Evolutionary conservation across 2,888 invertebrate species (phyloP).

Genomic region (Drosophila emarginata): DNA sequence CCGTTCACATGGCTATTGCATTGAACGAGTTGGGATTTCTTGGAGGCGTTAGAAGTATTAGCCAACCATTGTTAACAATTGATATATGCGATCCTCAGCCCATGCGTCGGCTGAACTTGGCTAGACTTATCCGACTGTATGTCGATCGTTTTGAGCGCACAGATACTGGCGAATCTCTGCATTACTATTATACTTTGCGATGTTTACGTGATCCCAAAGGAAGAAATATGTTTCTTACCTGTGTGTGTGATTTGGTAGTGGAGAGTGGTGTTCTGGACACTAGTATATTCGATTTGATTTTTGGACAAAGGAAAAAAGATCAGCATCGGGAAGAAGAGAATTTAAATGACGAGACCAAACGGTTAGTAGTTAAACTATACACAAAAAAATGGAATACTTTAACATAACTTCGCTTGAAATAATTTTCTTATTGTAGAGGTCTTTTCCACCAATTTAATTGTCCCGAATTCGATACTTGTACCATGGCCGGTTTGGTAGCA

Average conservation of each 20-base stretch:
- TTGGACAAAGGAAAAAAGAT: constrained; percentile 87
- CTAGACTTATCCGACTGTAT: constrained; percentile 92
- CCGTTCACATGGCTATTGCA: constrained; percentile 96
- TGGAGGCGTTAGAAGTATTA: constrained; percentile 88
- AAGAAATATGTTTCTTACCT: constrained; percentile 92
- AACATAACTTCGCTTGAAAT: too few relatives aligned
- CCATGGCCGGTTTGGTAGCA: constrained; percentile 85
- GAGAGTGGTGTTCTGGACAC: constrained; percentile 85
- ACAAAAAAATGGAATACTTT: too few relatives aligned
- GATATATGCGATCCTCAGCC: constrained; percentile 92
- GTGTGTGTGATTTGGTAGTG: constrained; percentile 91
- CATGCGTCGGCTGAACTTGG: constrained; percentile 92
- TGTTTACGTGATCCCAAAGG: constrained; percentile 90
- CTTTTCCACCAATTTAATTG: constrained; percentile 91
- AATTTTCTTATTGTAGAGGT: too few relatives aligned
- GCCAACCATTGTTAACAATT: constrained; percentile 89
- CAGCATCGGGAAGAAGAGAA: neutral
- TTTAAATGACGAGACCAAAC: neutral
- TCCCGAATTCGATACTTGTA: constrained; percentile 86
- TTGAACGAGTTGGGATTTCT: constrained; percentile 93
- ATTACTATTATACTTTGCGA: constrained; percentile 89
- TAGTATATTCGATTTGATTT: constrained; percentile 90
- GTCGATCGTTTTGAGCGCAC: constrained; percentile 95
- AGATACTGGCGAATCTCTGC: constrained; percentile 94
- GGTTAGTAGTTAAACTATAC: constrained; percentile 26